Evolutionary conservation across 2,888 invertebrate species (phyloP).

Genomic region (Leptinotarsa haldemani): DNA sequence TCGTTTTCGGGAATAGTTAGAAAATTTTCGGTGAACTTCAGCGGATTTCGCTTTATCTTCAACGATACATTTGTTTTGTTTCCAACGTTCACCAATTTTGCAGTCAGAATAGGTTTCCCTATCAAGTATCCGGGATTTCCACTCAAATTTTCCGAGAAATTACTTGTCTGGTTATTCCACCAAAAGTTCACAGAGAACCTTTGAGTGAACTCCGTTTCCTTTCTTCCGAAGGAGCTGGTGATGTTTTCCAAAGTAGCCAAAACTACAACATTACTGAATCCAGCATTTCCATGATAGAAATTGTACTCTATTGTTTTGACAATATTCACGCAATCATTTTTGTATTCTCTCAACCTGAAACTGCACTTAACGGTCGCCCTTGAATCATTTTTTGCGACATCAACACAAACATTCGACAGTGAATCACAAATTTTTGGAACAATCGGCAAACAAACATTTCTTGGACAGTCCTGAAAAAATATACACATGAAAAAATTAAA

Average conservation of each 20-base stretch:
- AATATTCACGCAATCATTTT: conserved; percentile 58
- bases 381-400: conserved; percentile 44
- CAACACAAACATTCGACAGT: conserved; percentile 54
- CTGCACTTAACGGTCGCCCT: conserved; percentile 46
- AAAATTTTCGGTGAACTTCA: conserved; percentile 56
- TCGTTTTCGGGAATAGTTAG: conserved; percentile 64
- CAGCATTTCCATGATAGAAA: conserved; percentile 64
- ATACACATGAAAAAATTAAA: conserved; percentile 21
- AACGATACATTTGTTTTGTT: conserved; percentile 48
- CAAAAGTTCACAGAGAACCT: conserved; percentile 58
- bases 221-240: conserved; percentile 47
- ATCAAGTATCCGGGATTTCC: conserved; percentile 82
- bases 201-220: conserved; percentile 49
- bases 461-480: conserved; percentile 59
- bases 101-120: conserved; percentile 73
- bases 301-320: conserved; percentile 59
- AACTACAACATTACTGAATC: conserved; percentile 62
- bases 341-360: conserved; percentile 44
- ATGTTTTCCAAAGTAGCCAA: conserved; percentile 55
- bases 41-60: conserved; percentile 49
- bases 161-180: conserved; percentile 58
- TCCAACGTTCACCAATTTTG: conserved; percentile 61
- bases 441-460: conserved; percentile 59
- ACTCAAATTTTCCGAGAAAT: conserved; percentile 67
- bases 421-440: conserved; percentile 57